Evolutionary conservation across 2,888 invertebrate species (phyloP), one percentile per base, ranked within the genome.

Genomic region (Colostygia pectinataria): DNA sequence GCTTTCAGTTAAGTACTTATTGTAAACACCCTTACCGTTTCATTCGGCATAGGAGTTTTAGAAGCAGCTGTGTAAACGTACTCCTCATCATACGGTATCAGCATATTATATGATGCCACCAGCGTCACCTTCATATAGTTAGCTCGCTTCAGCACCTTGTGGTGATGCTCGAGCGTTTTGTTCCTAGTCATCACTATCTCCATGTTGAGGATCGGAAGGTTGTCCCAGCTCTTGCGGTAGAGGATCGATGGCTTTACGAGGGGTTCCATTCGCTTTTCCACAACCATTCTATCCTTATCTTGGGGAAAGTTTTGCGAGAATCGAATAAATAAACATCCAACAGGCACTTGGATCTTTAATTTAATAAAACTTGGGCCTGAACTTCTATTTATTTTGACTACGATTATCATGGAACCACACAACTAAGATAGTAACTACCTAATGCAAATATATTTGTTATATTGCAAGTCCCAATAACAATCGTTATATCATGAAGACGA

Each of bases 211-310:
- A 83, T 58, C 0, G 89, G 90, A 1, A 88, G 70, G 43, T 80
- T 85, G 34, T 83, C 77, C 86, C 86, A 90, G 58, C 90, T 90
- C 44, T 79, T 81, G 2, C 63, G 58, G 0, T 60, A 43, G 8
- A 80, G 52, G 2, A 66, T 46, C 0, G 77, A 51, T 0, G 68
- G 76, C n/a, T 53, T 42, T 1, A 68, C 38, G 36, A 74, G 64
- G 2, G 84, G 87, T 45, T 86, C 76, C 76, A 90, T 65, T 3
- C 85, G 78, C 60, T 81, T 81, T 43, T 65, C 72, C 0, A 86
- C 49, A 9, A 44, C 57, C 40, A 82, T 62, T 62, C 68, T 72
- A 31, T 79, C 61, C 45, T 61, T 62, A 7, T 71, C 88, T 88
- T 52, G 2, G 13, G 25, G 1, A 9, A 23, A 20, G 12, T 41